A percentile compares a stretch with the other conserved stretches of the same genome.
Evolutionary conservation across 1,140 invertebrate genomes (phyloP).

Genomic region (Druon quercuslanigerum): DNA sequence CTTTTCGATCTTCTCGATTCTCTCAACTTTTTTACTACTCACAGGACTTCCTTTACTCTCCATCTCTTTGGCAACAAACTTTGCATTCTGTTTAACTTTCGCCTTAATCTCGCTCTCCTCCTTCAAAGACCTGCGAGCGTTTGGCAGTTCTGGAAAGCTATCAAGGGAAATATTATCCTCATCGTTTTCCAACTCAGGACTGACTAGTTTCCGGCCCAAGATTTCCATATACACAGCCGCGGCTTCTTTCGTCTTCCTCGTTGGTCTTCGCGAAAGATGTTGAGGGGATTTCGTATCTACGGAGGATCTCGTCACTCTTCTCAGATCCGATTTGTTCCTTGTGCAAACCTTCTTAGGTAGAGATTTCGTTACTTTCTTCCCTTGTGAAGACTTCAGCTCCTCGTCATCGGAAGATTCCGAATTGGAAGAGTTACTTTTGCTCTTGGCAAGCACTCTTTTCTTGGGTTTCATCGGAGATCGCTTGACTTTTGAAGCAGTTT

Average conservation of each 20-base stretch:
- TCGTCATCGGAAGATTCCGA: constrained; percentile 67
- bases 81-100: constrained; percentile 67
- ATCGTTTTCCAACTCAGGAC: constrained; percentile 78
- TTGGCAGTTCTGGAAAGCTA: constrained; percentile 82
- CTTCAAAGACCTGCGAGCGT: constrained; percentile 78
- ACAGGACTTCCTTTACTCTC: constrained; percentile 39
- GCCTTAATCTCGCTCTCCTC: constrained; percentile 80
- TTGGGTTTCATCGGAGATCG: constrained; percentile 50
- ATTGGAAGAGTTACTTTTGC: constrained; percentile 51
- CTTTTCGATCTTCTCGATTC: constrained; percentile 15
- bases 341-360: constrained; percentile 62
- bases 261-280: constrained; percentile 74
- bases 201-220: constrained; percentile 81
- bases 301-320: constrained; percentile 67
- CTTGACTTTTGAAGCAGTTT: constrained; percentile 2
- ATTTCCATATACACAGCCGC: constrained; percentile 86
- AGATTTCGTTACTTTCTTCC: constrained; percentile 47
- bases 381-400: constrained; percentile 37
- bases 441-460: constrained; percentile 54
- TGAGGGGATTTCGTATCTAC: constrained; percentile 47
- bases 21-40: constrained; percentile 44
- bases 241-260: constrained; percentile 85
- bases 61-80: constrained; percentile 45
- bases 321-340: constrained; percentile 64
- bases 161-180: constrained; percentile 80